Evolutionary conservation across 2,888 invertebrate species (phyloP), one percentile per base, ranked within the genome.

Genomic region (Acanthosoma haemorrhoidale): DNA sequence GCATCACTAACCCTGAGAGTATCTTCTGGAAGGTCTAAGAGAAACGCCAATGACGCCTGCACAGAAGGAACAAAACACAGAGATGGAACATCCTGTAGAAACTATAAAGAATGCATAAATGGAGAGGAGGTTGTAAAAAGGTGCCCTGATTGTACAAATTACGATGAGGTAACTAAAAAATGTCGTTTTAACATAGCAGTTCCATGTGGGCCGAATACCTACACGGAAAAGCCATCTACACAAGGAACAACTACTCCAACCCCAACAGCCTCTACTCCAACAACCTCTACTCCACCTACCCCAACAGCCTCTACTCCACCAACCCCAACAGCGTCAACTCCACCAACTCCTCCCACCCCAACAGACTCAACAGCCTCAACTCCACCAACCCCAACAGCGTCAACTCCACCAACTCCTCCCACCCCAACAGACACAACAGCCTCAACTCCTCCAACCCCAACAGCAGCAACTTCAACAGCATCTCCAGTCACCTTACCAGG

Each of bases 121-220:
- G 64, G 64, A 5, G 0, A 64, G 31, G 41, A 64, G 16, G 41
- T 41, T 2, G n/a, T 16, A 4, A 41, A 16, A 29, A 15, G 15
- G 5, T 64, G 64, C 29, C 11, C 41, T 3, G 21, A 18, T n/a
- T 64, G 64, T n/a, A 64, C 41, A 41, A 64, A 64, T 16, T 64
- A 41, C 64, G 64, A 64, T n/a, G 41, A 64, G 15, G 16, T 13
- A 0, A 39, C 64, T 1, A 13, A 1, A 11, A 25, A 8, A 9
- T 64, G 64, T 25, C 25, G 41, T 2, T 64, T 36, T 5, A 31
- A 41, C 9, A 29, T 64, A 15, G 0, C 39, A 11, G 13, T 11
- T 8, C 64, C 64, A 1, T 64, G 64, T 16, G 15, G 3, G 9
- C 16, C 63, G 2, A 9, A 21, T 9, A 16, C 61, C 6, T 21